These are phyloP conservation scores for Prosapia bicincta DNA, from an alignment of 2,888 invertebrate species.

Conservation along the genomic window DNA sequence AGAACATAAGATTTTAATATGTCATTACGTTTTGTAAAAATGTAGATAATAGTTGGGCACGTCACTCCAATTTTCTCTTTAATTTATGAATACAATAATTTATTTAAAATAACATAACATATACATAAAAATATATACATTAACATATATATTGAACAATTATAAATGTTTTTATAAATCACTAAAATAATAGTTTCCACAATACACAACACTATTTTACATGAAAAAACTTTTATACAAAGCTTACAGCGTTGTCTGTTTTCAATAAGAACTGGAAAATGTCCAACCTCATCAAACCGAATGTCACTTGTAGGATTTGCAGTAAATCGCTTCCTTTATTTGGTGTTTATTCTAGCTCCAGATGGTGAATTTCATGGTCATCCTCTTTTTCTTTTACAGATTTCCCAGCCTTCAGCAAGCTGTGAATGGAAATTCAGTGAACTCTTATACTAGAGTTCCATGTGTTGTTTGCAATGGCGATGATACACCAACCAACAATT, in stretches of 20 bases:
- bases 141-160: no score
- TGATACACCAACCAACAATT: slow-evolving; percentile 33
- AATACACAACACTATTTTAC: not conserved
- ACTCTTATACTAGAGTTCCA: not conserved
- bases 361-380: not conserved
- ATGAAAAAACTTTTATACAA: not conserved
- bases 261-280: not conserved
- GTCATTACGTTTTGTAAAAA: no score
- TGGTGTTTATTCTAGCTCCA: not conserved
- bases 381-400: not conserved
- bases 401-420: not conserved
- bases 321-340: not conserved
- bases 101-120: no score
- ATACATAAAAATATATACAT: no score
- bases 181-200: no score
- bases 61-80: no score
- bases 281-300: not conserved
- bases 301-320: not conserved
- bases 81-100: no score
- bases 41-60: no score
- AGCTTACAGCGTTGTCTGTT: not conserved
- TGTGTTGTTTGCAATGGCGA: not conserved
- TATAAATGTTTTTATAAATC: not conserved
- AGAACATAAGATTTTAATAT: no score
- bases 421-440: not conserved